Evolutionary conservation across 2,113 vertebrate species (phyloP), one percentile per base, ranked within the genome.

Genomic region (Anguilla rostrata): DNA sequence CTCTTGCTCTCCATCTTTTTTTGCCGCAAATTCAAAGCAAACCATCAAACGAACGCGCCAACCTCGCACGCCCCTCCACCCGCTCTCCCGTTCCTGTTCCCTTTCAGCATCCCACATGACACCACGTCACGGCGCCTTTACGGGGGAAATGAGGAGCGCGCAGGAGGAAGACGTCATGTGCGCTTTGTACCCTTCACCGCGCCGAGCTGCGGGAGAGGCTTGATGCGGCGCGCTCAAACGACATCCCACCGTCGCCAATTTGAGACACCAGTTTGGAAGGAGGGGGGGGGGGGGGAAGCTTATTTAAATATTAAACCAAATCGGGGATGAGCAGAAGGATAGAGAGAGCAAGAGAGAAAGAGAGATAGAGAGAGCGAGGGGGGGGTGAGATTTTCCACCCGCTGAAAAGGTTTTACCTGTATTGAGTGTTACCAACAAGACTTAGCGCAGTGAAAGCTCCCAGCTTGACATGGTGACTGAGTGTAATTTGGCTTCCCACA

Each of bases 341-440:
- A 41, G 34, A n/a, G 66, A 29, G 26, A 34, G 66, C 5, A 2
- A n/a, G 71, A 29, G 26, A 22, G 22, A 12, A 39, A 14, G 79
- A 20, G 79, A 29, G 39, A 75, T 5, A 34, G 71, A 75, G 71
- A n/a, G 71, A 29, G 26, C 1, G 11, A 15, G 79, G 39, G 79
- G n/a, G 81, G 43, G 81, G 89, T 89, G 88, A n/a, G 43, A 83
- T 88, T 22, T 83, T 41, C 87, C 88, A 88, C 88, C 89, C 86
- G 86, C 91, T 88, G 87, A 88, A 92, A 90, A 88, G 86, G 83
- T 91, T 91, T 90, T 80, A 89, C 87, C 91, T 88, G 91, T 91
- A 91, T 92, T 91, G 83, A 90, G 85, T 86, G 88, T 91, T 89
- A 88, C 85, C 90, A 89, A 88, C 22, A 84, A 89, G 89, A 78